Percentiles rank a stretch among this genome's conserved stretches.
These are phyloP conservation scores for Chlamydotis undulata DNA, from an alignment of 2,113 vertebrate species.

Conservation along the genomic window DNA sequence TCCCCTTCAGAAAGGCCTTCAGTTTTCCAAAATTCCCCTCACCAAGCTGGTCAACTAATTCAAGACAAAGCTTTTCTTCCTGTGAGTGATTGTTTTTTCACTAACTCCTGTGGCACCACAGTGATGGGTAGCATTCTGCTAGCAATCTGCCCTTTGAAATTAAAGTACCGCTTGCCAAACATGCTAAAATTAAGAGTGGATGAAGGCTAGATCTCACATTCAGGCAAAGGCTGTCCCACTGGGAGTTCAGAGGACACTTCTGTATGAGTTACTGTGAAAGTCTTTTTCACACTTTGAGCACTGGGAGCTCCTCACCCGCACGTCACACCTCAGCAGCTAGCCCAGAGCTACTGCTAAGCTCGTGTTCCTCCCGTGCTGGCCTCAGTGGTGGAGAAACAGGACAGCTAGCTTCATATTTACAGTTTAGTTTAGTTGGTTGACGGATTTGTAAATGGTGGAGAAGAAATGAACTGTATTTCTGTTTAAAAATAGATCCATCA, in stretches of 20 bases:
- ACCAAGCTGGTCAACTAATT: not conserved
- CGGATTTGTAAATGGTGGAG: not conserved
- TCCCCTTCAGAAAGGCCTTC: not conserved
- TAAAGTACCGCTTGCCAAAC: not conserved
- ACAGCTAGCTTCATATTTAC: not conserved
- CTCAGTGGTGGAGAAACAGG: not conserved
- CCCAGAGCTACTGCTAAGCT: not conserved
- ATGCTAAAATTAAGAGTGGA: not conserved
- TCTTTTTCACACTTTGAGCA: not conserved
- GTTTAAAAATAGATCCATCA: not conserved
- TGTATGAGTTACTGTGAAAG: not conserved
- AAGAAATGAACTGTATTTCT: not conserved
- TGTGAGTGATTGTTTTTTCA: not conserved
- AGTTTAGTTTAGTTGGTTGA: not conserved
- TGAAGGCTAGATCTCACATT: not conserved
- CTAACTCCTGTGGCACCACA: not conserved
- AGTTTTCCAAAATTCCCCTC: not conserved
- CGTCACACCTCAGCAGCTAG: not conserved
- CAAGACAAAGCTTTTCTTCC: not conserved
- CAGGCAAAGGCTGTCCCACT: not conserved
- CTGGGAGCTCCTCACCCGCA: not conserved
- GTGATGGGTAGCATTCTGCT: rapidly evolving
- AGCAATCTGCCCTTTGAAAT: not conserved
- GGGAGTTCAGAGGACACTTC: not conserved
- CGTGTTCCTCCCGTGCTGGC: rapidly evolving